A percentile compares a stretch with the other conserved stretches of the same genome.
Conservation (phyloP, 2,797 vertebrate species). For the Schizopygopsis pylzovi region DNA sequence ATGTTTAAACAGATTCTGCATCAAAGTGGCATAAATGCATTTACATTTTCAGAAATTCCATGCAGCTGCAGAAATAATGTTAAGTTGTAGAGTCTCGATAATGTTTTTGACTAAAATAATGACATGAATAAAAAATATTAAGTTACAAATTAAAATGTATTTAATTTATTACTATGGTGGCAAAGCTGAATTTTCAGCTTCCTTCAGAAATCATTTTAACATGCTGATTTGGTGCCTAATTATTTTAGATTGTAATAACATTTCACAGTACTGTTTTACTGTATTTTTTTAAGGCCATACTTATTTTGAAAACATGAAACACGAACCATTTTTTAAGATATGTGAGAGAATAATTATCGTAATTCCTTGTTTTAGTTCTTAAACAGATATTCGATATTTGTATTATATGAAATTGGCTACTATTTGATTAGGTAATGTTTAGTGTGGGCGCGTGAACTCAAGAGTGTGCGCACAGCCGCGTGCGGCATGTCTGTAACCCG, state of each 20-base stretch:
- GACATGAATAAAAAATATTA: not conserved
- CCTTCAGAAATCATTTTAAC: not conserved
- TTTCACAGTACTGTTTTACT: not conserved
- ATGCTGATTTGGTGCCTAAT: not conserved
- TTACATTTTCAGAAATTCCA: not conserved
- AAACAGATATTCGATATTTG: not conserved
- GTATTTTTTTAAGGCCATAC: not conserved
- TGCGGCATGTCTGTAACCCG: constrained; percentile 68
- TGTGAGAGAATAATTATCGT: not conserved
- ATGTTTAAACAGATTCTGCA: not conserved
- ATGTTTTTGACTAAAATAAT: not conserved
- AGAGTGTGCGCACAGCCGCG: constrained; percentile 1
- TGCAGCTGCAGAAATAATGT: not conserved
- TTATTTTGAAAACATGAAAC: not conserved
- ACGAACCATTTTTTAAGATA: not conserved
- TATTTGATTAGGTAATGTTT: not conserved
- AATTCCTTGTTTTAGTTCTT: not conserved
- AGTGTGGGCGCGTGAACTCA: not conserved
- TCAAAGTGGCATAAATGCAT: not conserved
- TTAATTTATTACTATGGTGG: not conserved
- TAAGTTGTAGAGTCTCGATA: not conserved
- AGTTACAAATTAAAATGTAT: not conserved
- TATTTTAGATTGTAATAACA: not conserved
- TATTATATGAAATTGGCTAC: not conserved
- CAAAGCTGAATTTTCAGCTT: not conserved